A percentile compares a stretch with the other conserved stretches of the same genome.
phyloP scores from a whole-genome alignment of 2,113 vertebrate species.

The Oryzias melastigma region DNA sequence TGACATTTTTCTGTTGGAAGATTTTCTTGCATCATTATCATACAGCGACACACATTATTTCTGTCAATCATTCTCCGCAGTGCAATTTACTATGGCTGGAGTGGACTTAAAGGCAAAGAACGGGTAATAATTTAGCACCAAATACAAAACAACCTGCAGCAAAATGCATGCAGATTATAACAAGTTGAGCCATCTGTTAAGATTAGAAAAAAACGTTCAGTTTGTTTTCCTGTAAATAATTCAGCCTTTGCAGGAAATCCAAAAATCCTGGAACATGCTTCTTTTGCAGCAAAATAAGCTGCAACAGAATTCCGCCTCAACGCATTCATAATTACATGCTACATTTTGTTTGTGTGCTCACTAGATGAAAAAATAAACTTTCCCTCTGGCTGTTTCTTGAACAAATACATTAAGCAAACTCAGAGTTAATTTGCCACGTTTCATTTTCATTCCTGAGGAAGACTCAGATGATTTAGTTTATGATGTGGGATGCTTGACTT shows the following conservation, averaged over 20 bases:
- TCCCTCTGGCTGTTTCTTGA: conserved; percentile 4
- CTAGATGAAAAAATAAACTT: conserved; percentile 8
- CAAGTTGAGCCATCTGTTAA: too few relatives aligned
- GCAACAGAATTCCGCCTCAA: conserved; percentile 32
- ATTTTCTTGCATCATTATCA: too few relatives aligned
- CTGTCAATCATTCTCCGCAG: too few relatives aligned
- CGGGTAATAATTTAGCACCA: too few relatives aligned
- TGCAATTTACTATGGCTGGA: too few relatives aligned
- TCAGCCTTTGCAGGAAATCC: conserved; percentile 28
- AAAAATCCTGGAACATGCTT: conserved; percentile 26
- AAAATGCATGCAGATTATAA: too few relatives aligned
- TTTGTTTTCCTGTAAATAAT: conserved; percentile 21
- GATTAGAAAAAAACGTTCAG: too few relatives aligned
- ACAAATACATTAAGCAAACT: background rate
- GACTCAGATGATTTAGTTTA: conserved; percentile 6
- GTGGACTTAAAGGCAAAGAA: too few relatives aligned
- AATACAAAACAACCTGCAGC: too few relatives aligned
- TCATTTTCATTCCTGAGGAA: background rate
- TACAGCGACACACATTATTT: too few relatives aligned
- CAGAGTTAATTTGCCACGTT: background rate
- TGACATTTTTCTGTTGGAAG: too few relatives aligned
- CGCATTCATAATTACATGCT: conserved; percentile 46
- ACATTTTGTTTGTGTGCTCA: conserved; percentile 22
- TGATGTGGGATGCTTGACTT: background rate
- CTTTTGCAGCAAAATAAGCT: conserved; percentile 33